phyloP scores from a whole-genome alignment of 2,113 vertebrate species.

The Peromyscus polionotus region DNA sequence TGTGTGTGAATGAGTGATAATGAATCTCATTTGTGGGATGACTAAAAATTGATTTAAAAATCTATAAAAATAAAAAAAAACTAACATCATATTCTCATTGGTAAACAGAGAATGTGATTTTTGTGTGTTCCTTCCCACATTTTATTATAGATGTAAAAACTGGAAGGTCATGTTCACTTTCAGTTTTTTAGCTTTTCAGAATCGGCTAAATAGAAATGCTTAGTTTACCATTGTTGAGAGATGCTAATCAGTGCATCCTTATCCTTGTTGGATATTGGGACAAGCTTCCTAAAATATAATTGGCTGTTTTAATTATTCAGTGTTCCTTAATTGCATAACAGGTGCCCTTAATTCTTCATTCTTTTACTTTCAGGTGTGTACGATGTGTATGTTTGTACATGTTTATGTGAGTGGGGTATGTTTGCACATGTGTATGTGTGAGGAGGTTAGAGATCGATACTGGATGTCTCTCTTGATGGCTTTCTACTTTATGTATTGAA shows the following conservation, averaged over 20 bases:
- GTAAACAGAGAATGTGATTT: background rate
- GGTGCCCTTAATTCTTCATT: background rate
- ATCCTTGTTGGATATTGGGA: background rate
- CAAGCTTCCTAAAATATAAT: background rate
- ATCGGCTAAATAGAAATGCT: background rate
- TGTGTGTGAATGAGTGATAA: background rate
- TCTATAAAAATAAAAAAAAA: background rate
- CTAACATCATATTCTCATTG: background rate
- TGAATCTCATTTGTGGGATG: background rate
- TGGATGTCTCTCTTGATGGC: too few species aligned
- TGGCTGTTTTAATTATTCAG: background rate
- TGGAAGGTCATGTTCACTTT: conserved; percentile 30
- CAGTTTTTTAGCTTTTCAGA: conserved; percentile 8
- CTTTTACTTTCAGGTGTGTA: background rate
- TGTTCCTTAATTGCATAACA: background rate
- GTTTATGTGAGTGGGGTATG: background rate
- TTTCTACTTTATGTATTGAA: background rate
- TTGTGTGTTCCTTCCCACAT: background rate
- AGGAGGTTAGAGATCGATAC: background rate
- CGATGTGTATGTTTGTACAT: background rate
- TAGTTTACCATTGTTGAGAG: background rate
- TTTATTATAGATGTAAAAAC: conserved; percentile 17
- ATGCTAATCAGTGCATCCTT: background rate
- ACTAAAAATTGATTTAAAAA: background rate
- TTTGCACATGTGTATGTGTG: background rate